phyloP scores from a whole-genome alignment of 2,797 vertebrate genomes.

The Mormyrops boulengeri region DNA sequence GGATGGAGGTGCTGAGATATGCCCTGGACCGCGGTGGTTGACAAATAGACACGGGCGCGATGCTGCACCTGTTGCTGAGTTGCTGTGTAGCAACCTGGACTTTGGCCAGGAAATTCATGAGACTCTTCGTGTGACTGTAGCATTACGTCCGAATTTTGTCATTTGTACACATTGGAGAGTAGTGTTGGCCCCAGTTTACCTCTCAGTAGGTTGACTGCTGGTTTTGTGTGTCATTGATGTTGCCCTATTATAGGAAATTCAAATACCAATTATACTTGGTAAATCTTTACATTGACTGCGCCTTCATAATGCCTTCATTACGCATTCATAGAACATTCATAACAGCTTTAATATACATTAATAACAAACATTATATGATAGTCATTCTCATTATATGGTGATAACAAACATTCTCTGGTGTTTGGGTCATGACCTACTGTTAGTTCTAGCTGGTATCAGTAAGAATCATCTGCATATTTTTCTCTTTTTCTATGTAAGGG shows the following conservation, averaged over 20 bases:
- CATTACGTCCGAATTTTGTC: background rate
- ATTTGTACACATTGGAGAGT: background rate
- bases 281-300: background rate
- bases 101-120: background rate
- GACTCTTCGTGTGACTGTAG: background rate
- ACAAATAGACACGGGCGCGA: slow-evolving; percentile 36
- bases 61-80: slow-evolving; percentile 53
- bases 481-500: background rate
- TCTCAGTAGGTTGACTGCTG: background rate
- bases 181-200: background rate
- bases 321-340: background rate
- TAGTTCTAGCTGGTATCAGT: background rate
- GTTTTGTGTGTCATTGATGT: background rate
- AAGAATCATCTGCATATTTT: background rate
- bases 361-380: background rate
- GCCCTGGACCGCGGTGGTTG: slow-evolving; percentile 23
- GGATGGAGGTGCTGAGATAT: slow-evolving; percentile 6
- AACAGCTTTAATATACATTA: background rate
- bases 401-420: background rate
- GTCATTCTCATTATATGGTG: background rate
- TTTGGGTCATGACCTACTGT: background rate
- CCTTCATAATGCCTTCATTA: background rate
- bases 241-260: background rate
- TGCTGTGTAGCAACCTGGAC: background rate
- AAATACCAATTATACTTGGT: background rate